Conservation (phyloP, 1,140 invertebrate species). For the Camponotus floridanus region DNA sequence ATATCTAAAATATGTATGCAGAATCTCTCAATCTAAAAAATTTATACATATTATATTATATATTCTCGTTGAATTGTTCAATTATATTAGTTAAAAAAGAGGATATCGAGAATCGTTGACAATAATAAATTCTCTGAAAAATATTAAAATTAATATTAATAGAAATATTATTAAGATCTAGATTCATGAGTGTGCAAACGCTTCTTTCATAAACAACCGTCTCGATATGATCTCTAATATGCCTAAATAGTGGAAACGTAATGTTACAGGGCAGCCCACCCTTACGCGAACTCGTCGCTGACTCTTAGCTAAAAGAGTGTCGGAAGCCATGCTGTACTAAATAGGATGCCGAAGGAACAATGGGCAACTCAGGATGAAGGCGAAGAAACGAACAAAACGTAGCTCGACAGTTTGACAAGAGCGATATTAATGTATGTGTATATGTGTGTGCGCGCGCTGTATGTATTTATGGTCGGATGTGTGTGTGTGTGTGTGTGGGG, state of each 20-base stretch:
- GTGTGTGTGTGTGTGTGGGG: neutral
- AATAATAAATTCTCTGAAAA: neutral
- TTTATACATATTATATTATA: neutral
- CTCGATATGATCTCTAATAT: slow-evolving; percentile 63
- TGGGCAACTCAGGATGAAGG: slow-evolving; percentile 65
- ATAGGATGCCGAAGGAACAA: slow-evolving; percentile 72
- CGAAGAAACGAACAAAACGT: slow-evolving; percentile 69
- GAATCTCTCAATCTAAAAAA: neutral
- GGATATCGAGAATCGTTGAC: neutral
- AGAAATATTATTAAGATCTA: neutral
- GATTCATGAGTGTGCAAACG: slow-evolving; percentile 25
- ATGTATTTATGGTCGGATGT: too few relatives aligned
- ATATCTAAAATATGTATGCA: too few relatives aligned
- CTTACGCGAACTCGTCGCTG: slow-evolving; percentile 83
- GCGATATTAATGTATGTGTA: neutral
- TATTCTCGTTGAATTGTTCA: neutral
- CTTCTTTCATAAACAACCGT: slow-evolving; percentile 1
- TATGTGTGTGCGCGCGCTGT: too few relatives aligned
- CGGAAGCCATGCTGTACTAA: slow-evolving; percentile 82
- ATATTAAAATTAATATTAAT: neutral
- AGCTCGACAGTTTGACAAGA: slow-evolving; percentile 50
- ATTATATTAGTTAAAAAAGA: neutral
- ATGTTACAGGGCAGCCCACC: slow-evolving; percentile 83
- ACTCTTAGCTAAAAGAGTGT: slow-evolving; percentile 79
- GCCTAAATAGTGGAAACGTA: slow-evolving; percentile 71